Percentiles rank a stretch among this genome's conserved stretches.
These are phyloP conservation scores for Branchellion lobata DNA, from an alignment of 2,888 invertebrate species.

Conservation along the genomic window DNA sequence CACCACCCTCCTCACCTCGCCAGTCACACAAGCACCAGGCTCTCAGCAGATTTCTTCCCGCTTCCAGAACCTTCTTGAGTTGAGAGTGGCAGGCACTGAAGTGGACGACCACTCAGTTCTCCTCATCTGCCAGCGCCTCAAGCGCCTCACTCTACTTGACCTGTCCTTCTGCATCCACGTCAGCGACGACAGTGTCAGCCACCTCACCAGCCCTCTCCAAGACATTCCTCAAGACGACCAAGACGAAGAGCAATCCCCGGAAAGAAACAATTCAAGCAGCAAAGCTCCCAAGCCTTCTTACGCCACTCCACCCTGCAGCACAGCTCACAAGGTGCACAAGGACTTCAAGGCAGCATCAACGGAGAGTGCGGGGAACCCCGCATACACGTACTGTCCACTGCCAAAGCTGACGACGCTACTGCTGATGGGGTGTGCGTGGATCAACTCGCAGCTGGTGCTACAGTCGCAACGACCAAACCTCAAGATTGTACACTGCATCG, in stretches of 20 bases:
- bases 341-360: neutral
- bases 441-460: neutral
- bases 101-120: slow-evolving; percentile 81
- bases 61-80: slow-evolving; percentile 74
- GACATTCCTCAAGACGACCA: neutral
- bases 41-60: slow-evolving; percentile 74
- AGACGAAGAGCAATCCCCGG: neutral
- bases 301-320: neutral
- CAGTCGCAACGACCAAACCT: neutral
- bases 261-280: too few species aligned
- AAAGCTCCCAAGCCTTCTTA: neutral
- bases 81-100: slow-evolving; percentile 82
- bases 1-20: slow-evolving; percentile 81
- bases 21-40: slow-evolving; percentile 77
- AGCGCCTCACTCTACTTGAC: slow-evolving; percentile 72
- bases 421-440: slow-evolving; percentile 14
- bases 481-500: neutral
- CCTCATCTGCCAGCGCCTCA: slow-evolving; percentile 59
- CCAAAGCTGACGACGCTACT: neutral
- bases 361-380: neutral
- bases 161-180: slow-evolving; percentile 73
- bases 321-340: neutral
- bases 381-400: neutral
- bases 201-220: slow-evolving; percentile 37
- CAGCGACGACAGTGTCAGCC: slow-evolving; percentile 41